Evolutionary conservation across 2,113 vertebrate genomes (phyloP).

Genomic region (Gobio gobio): DNA sequence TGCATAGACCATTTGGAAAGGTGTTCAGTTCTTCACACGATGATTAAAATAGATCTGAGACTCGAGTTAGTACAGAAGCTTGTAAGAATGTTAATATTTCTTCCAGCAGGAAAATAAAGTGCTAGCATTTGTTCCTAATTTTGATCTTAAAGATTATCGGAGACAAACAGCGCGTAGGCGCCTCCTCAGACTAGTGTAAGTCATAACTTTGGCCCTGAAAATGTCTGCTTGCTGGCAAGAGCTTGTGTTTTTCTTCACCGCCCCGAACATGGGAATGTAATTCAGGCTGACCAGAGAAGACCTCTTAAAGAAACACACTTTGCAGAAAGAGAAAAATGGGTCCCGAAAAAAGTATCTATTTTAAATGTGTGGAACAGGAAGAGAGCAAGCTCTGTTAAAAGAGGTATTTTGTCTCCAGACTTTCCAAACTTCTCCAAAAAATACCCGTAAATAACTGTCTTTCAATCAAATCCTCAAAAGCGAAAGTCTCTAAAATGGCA

Average conservation of each 20-base stretch:
- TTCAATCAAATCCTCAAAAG: constrained; percentile 25
- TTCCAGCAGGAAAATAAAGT: constrained; percentile 18
- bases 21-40: constrained; percentile 27
- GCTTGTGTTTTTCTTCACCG: constrained; percentile 43
- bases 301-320: constrained; percentile 35
- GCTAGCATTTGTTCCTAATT: constrained; percentile 50
- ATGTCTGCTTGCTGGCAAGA: constrained; percentile 38
- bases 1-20: constrained; percentile 1
- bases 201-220: constrained; percentile 37
- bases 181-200: constrained; percentile 47
- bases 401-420: background rate
- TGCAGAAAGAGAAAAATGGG: background rate
- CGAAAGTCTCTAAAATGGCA: constrained; percentile 3
- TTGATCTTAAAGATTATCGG: constrained; percentile 23
- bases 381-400: background rate
- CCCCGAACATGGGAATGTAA: constrained; percentile 48
- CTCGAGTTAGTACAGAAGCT: background rate
- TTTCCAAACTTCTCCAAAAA: constrained; percentile 35
- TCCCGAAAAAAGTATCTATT: background rate
- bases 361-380: background rate
- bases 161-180: constrained; percentile 34
- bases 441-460: constrained; percentile 41
- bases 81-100: constrained; percentile 30
- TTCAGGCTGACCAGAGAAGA: constrained; percentile 34
- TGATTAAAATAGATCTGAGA: constrained; percentile 1